Evolutionary conservation across 1,140 invertebrate species (phyloP), one percentile per base, ranked within the genome.

Genomic region (Papilio aristodemus): DNA sequence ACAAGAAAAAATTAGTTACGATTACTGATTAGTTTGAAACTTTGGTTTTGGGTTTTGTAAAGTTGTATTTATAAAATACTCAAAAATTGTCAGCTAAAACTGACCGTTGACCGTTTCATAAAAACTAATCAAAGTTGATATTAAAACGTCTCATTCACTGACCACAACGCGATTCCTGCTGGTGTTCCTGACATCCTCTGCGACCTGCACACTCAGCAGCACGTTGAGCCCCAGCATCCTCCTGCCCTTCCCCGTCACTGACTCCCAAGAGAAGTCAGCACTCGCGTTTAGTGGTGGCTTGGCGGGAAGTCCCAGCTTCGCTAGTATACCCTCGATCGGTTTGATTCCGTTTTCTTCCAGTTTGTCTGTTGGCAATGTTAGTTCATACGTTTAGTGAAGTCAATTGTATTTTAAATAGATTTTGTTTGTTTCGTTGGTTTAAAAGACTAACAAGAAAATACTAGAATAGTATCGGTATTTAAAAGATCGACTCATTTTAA

Each of bases 151-250:
- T 54, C 1, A 17, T 0, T 14, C 41, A 70, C 82, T 91, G 75
- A 94, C 94, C 91, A 94, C 94, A 78, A 95, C 94, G 25, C 93
- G 85, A 71, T 95, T 94, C 64, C 89, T 85, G 69, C 93, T 93
- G 10, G 94, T 94, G 73, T 95, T 93, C 73, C 93, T 89, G 10
- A 95, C 91, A 71, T 95, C 94, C 78, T 95, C 94, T 64, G 92
- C 93, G 4, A 95, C 93, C 77, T 94, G 94, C 71, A 95, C 92
- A 73, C 94, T 94, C 10, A 94, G 72, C 9, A 95, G 83, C n/a
- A 94, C 87, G 75, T 92, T 93, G 38, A 94, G 87, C 0, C 94
- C 94, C 14, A 95, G 78, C 38, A 86, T 71, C 54, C 94, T 80
- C n/a, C 93, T 89, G 14, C 87, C 89, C 3, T 74, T 79, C 0